These are phyloP conservation scores for Cryptus armator DNA, from an alignment of 2,888 invertebrate genomes.

Conservation along the genomic window DNA sequence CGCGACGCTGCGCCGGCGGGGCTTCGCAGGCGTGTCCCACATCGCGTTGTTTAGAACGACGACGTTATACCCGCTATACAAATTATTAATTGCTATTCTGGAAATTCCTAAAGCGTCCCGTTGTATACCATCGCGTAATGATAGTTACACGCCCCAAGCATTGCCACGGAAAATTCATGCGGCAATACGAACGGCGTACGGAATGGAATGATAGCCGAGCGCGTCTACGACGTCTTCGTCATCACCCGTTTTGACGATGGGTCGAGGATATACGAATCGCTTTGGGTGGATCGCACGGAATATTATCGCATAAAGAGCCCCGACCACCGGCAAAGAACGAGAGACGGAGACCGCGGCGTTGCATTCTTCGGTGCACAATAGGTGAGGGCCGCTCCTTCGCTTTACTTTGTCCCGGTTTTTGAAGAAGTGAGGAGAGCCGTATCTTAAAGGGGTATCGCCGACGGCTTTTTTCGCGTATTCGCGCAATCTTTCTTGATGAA, in stretches of 20 bases:
- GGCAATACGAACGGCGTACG: conserved; percentile 15
- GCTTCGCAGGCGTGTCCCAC: conserved; percentile 10
- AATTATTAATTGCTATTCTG: conserved; percentile 49
- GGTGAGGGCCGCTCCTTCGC: conserved; percentile 17
- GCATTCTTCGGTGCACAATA: conserved; percentile 50
- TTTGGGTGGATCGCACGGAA: conserved; percentile 37
- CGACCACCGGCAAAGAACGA: conserved; percentile 3
- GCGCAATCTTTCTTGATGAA: conserved; percentile 64
- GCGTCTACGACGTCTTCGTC: conserved; percentile 9
- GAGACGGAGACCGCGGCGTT: conserved; percentile 3
- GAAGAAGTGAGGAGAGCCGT: conserved; percentile 1
- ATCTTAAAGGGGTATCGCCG: conserved; percentile 39
- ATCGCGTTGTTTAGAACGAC: conserved; percentile 31
- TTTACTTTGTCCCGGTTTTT: conserved; percentile 1
- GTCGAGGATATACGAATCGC: conserved; percentile 30
- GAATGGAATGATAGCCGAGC: conserved; percentile 30
- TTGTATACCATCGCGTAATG: neutral
- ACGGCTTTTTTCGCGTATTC: conserved; percentile 41
- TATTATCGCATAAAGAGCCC: conserved; percentile 25
- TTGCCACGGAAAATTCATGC: conserved; percentile 28
- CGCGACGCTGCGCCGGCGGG: conserved; percentile 4
- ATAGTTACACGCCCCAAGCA: neutral
- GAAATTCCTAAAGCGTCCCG: conserved; percentile 5
- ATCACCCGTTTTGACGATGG: neutral
- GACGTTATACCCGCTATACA: conserved; percentile 8